Percentiles rank a stretch among this genome's conserved stretches.
These are phyloP conservation scores for Ostrea denselamellosa DNA, from an alignment of 1,140 invertebrate species.

Conservation along the genomic window DNA sequence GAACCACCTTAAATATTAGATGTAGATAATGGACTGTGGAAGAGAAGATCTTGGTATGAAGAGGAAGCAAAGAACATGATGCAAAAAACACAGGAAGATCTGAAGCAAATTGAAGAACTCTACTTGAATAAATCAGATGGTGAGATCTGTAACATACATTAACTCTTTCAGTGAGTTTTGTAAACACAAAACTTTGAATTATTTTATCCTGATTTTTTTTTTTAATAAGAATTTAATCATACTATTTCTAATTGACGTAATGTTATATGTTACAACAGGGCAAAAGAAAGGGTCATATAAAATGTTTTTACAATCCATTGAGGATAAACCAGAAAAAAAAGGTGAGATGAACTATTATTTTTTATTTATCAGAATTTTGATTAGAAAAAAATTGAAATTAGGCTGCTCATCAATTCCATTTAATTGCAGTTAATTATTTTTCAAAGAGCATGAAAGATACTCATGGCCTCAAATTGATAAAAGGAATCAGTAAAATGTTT, in stretches of 20 bases:
- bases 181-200: background rate
- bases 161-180: background rate
- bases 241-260: background rate
- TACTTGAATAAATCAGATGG: background rate
- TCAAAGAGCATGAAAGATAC: too few relatives aligned
- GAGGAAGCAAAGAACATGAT: conserved; percentile 30
- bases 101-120: conserved; percentile 11
- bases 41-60: conserved; percentile 27
- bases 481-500: too few relatives aligned
- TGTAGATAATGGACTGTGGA: conserved; percentile 14
- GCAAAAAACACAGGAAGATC: conserved; percentile 19
- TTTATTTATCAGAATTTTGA: too few relatives aligned
- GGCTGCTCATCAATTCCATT: too few relatives aligned
- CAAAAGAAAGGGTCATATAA: background rate
- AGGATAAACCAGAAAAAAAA: background rate
- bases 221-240: background rate
- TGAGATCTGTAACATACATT: background rate
- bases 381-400: too few relatives aligned
- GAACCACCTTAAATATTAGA: background rate
- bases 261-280: background rate
- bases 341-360: background rate
- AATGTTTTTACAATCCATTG: background rate
- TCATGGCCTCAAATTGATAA: too few relatives aligned
- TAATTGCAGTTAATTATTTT: too few relatives aligned
- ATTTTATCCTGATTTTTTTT: background rate